These are phyloP conservation scores for Reticulitermes lucifugus DNA, from an alignment of 2,888 invertebrate species.

Conservation along the genomic window DNA sequence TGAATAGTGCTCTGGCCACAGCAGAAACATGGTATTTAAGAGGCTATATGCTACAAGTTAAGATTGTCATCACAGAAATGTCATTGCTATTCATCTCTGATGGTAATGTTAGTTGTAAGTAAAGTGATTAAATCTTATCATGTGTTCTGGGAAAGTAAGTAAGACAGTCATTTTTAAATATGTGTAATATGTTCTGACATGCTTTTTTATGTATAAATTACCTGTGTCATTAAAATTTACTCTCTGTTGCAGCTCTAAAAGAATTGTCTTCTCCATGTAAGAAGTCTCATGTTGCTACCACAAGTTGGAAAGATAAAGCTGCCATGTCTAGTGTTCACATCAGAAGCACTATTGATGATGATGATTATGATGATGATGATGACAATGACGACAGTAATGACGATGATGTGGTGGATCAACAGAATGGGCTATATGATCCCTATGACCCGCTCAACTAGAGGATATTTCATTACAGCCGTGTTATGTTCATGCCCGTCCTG, in stretches of 20 bases:
- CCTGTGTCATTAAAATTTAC: neutral
- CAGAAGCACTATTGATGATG: neutral
- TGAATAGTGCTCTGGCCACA: no score
- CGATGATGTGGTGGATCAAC: neutral
- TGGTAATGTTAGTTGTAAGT: neutral
- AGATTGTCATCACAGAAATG: no score
- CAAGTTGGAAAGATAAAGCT: neutral
- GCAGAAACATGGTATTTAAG: no score
- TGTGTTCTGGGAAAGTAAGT: neutral
- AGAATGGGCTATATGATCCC: neutral
- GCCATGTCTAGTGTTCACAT: neutral
- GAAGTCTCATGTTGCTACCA: neutral
- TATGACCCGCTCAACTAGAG: neutral
- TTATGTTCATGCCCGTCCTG: no score
- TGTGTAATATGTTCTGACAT: neutral
- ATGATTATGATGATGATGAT: neutral
- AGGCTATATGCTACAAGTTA: no score
- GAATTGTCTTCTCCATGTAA: neutral
- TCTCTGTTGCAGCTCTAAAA: neutral
- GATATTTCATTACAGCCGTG: no score
- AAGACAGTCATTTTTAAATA: neutral
- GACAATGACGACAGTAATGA: neutral
- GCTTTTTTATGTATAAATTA: neutral
- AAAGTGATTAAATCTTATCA: neutral
- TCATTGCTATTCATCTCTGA: no score